Evolutionary conservation across 2,888 invertebrate genomes (phyloP), one percentile per base, ranked within the genome.

Genomic region (Zele albiditarsus): DNA sequence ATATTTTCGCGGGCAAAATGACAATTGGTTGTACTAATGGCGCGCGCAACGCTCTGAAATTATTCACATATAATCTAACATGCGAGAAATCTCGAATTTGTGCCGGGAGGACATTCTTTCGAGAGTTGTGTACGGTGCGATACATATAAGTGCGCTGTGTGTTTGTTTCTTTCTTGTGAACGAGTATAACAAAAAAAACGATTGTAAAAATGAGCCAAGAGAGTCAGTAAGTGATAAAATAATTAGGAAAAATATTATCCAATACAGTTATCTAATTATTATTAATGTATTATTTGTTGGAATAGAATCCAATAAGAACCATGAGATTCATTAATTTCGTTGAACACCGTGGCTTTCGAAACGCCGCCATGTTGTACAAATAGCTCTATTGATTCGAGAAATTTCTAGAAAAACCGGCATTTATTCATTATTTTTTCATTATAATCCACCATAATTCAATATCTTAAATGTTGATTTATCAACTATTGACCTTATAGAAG

Each of bases 381-480:
- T 79, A 81, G 81, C 84, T 85, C 86, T 89, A 89, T 89, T 89
- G 89, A 90, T 89, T 89, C 85, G 83, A 84, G 88, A 88, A 86
- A 79, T 85, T 89, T 88, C 87, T 81, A 81, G 83, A 84, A 83
- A 80, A 80, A 79, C 78, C 74, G 74, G 63, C 69, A 74, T 74
- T 62, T 77, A 65, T 67, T 65, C 20, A 3, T 25, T 46, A 62
- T 73, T 71, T 57, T n/a, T 25, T 14, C 2, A 16, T 25, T 12
- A 25, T 6, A 12, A 28, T 23, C 57, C 14, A 62, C 5, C 16
- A 33, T 33, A 63, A 12, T 33, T 20, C 12, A 20, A 12, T 53
- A 20, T 20, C 3, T n/a, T 3, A n/a, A 28, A 28, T 49, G n/a
- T 28, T 20, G 16, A 20, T 49, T 68, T 2, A 53, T 49, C 2